Conservation (phyloP, 2,888 invertebrate species). For the Tillus elongatus region DNA sequence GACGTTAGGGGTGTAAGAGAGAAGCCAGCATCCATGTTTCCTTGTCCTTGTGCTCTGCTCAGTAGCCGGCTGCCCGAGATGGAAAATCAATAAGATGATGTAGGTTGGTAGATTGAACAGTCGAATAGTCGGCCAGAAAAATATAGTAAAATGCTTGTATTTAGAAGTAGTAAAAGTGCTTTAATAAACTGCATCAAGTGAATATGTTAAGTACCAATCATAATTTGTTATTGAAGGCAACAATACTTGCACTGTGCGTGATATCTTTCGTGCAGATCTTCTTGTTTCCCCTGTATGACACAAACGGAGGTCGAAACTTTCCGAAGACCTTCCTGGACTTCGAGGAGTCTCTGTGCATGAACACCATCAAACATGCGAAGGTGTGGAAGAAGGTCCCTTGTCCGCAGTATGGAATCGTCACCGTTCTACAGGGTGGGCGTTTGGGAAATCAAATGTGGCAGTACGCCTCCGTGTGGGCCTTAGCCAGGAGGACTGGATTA, state of each 20-base stretch:
- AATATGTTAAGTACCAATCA: conserved; percentile 48
- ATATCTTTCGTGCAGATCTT: conserved; percentile 52
- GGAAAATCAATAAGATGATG: conserved; percentile 25
- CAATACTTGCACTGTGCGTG: conserved; percentile 49
- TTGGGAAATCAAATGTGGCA: conserved; percentile 47
- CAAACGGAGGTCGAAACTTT: conserved; percentile 36
- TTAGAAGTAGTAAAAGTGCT: conserved; percentile 24
- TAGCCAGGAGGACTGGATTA: conserved; percentile 42
- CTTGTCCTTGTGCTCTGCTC: too few species aligned
- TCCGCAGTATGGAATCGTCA: conserved; percentile 43
- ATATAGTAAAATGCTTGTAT: conserved; percentile 26
- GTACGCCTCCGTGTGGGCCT: conserved; percentile 45
- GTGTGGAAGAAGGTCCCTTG: conserved; percentile 36
- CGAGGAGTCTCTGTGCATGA: conserved; percentile 47
- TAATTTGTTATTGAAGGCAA: conserved; percentile 50
- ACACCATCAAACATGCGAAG: conserved; percentile 40
- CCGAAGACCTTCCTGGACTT: conserved; percentile 45
- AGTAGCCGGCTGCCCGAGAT: too few species aligned
- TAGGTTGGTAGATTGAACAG: conserved; percentile 20
- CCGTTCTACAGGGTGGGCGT: conserved; percentile 41
- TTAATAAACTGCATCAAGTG: conserved; percentile 19
- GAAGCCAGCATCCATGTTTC: too few species aligned
- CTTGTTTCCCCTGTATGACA: conserved; percentile 49
- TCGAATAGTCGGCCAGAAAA: conserved; percentile 13
- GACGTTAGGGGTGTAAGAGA: too few species aligned